Conservation (phyloP, 2,888 invertebrate species). For the Opisthograptis luteolata region DNA sequence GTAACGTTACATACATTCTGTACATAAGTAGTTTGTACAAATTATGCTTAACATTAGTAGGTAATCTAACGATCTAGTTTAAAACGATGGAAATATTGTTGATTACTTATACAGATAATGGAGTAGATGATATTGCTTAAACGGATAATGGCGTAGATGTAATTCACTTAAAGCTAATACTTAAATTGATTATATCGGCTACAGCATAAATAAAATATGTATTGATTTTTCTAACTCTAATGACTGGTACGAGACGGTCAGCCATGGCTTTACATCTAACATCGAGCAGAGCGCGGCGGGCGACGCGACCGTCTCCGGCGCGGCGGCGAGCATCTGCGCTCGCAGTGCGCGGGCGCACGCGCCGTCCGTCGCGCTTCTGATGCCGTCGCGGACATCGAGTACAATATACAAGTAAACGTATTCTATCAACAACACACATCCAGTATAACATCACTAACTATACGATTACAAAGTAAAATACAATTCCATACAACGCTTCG, state of each 20-base stretch:
- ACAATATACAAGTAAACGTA: constrained; percentile 21
- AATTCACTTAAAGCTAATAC: constrained; percentile 74
- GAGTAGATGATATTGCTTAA: constrained; percentile 83
- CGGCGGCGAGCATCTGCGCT: neutral
- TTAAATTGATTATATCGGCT: constrained; percentile 68
- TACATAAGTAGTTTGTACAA: constrained; percentile 82
- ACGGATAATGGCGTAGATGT: constrained; percentile 78
- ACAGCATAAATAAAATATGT: constrained; percentile 70
- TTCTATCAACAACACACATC: constrained; percentile 44
- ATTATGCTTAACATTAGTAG: constrained; percentile 64
- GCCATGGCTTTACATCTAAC: constrained; percentile 66
- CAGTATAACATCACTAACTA: constrained; percentile 52
- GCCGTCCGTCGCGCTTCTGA: neutral
- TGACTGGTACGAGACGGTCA: constrained; percentile 78
- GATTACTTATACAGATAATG: constrained; percentile 80
- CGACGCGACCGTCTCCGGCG: neutral
- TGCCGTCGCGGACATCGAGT: constrained; percentile 1
- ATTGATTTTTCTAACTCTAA: constrained; percentile 65
- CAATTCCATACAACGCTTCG: constrained; percentile 69
- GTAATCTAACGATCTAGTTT: constrained; percentile 66
- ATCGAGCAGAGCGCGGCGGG: constrained; percentile 39
- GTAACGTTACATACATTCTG: constrained; percentile 63
- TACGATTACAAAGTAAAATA: constrained; percentile 55
- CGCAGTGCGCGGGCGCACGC: neutral
- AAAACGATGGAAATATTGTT: constrained; percentile 81